Percentiles rank a stretch among this genome's conserved stretches.
Conservation (phyloP, 37 sponge, comb jelly and placozoan species). For the Tethya wilhelma region DNA sequence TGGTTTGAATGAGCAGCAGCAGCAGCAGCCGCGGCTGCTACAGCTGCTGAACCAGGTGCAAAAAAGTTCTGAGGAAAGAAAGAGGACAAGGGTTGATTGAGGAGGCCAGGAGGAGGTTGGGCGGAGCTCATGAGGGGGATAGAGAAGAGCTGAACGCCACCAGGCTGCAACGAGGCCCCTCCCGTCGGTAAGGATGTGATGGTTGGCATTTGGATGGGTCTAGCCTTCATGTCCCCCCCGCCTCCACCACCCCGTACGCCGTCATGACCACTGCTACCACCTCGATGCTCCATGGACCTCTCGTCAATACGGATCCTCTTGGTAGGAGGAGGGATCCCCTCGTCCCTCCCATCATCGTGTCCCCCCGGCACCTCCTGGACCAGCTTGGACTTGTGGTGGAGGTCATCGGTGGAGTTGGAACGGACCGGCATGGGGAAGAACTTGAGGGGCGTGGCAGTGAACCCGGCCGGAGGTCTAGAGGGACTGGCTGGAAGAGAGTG, state of each 20-base stretch:
- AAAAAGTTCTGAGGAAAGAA: conserved; percentile 29
- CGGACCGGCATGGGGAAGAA: conserved; percentile 38
- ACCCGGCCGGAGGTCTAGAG: conserved; percentile 33
- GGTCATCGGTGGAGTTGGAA: conserved; percentile 15
- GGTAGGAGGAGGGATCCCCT: not conserved
- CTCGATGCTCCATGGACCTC: not conserved
- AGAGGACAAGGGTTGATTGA: conserved; percentile 32
- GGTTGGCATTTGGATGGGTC: not conserved
- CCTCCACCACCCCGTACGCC: not conserved
- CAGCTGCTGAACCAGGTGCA: not conserved
- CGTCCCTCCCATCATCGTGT: not conserved
- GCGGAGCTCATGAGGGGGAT: conserved; percentile 5
- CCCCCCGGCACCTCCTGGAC: not conserved
- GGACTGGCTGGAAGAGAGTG: conserved; percentile 60
- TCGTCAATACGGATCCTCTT: not conserved
- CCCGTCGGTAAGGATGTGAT: conserved; percentile 1
- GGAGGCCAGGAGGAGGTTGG: not conserved
- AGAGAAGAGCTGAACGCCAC: conserved; percentile 7
- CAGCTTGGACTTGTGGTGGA: not conserved
- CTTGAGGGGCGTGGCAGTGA: conserved; percentile 41
- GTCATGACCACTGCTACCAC: not conserved
- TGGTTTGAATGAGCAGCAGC: too few species aligned
- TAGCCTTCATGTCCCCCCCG: not conserved
- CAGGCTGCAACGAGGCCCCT: too few species aligned
- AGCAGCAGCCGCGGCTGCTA: not conserved